A percentile compares a stretch with the other conserved stretches of the same genome.
Evolutionary conservation across 2,888 invertebrate genomes (phyloP).

Genomic region (Sisyra nigra): DNA sequence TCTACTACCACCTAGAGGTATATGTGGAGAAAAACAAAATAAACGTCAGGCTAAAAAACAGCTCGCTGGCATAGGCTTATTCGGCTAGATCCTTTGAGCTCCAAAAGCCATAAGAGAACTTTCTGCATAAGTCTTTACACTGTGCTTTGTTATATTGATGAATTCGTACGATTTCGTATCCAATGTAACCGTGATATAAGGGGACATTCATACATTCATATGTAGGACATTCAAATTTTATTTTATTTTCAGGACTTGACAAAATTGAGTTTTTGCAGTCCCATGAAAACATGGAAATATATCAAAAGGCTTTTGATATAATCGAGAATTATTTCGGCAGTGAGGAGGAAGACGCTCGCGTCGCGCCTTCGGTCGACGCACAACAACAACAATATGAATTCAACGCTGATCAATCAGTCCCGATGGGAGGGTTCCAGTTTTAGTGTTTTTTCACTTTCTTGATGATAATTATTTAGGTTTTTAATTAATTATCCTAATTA

Average conservation of each 20-base stretch:
- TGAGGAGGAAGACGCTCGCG: constrained; percentile 71
- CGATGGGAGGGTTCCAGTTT: constrained; percentile 69
- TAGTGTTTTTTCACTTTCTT: constrained; percentile 25
- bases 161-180: too few relatives aligned
- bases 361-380: constrained; percentile 62
- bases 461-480: not conserved
- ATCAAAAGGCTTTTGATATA: constrained; percentile 92
- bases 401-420: constrained; percentile 50
- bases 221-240: too few relatives aligned
- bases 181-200: too few relatives aligned
- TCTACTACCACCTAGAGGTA: too few relatives aligned
- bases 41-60: too few relatives aligned
- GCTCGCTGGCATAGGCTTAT: too few relatives aligned
- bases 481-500: not conserved
- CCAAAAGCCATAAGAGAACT: too few relatives aligned
- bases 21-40: too few relatives aligned
- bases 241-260: constrained; percentile 58
- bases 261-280: constrained; percentile 97
- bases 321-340: constrained; percentile 91
- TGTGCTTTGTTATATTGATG: too few relatives aligned
- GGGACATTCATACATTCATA: too few relatives aligned
- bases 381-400: constrained; percentile 58
- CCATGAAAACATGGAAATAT: constrained; percentile 92
- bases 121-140: too few relatives aligned
- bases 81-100: too few relatives aligned